Evolutionary conservation across 2,113 vertebrate genomes (phyloP), one percentile per base, ranked within the genome.

Genomic region (Hydrolagus affinis): DNA sequence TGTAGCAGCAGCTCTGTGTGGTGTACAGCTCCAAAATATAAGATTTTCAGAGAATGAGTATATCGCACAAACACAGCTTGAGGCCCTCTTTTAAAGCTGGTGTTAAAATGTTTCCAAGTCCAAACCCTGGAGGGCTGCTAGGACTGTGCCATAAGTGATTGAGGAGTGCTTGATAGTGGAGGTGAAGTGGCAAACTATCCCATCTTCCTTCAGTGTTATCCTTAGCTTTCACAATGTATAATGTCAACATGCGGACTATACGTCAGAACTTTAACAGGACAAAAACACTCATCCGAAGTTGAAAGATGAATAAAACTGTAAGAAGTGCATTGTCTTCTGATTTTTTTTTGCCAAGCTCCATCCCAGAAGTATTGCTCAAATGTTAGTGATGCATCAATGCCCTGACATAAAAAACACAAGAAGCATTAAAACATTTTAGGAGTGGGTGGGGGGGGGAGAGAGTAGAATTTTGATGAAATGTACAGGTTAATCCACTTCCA

Each of bases 251-350:
- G 25, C 21, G 15, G 14, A 80, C 23, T 19, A 14, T 19, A 64
- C 25, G 32, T 30, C 25, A 66, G 60, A 83, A 32, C 23, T 32
- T 83, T 66, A 8, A 83, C 60, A 83, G 78, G 64, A 80, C 66
- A 15, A 44, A 83, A 32, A 30, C 17, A 11, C 44, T 21, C 60
- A 19, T 12, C 15, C 11, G 9, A 83, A 66, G 12, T 15, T 1
- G 66, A 83, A 83, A 83, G 77, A 25, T 32, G 21, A 74, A 74
- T 15, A 21, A 17, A 9, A 8, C 59, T 64, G 23, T 19, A 19
- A 80, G 77, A 64, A 15, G 15, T 11, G 59, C 25, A n/a, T 15
- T 28, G 11, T 17, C 77, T 64, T 78, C 59, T 62, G 62, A 83
- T 32, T 83, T 44, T 44, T 44, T 44, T 44, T 83, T 66, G 14